phyloP scores from a whole-genome alignment of 2,888 invertebrate genomes.

The Argyresthia goedartella region DNA sequence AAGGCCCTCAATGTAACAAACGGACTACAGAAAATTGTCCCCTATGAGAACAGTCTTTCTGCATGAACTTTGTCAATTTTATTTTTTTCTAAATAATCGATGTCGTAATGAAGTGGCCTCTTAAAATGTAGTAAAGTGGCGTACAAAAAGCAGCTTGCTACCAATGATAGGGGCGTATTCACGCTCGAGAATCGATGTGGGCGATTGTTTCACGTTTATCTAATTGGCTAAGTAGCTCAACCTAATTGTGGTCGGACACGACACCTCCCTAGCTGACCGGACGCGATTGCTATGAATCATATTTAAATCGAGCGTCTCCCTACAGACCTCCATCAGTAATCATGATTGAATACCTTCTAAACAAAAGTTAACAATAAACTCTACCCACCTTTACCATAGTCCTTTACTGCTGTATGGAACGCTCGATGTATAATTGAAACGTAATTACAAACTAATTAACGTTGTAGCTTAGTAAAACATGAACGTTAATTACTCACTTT shows the following conservation, averaged over 20 bases:
- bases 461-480: too few relatives aligned
- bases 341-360: neutral
- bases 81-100: conserved; percentile 45
- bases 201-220: conserved; percentile 54
- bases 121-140: conserved; percentile 63
- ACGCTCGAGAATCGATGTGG: conserved; percentile 33
- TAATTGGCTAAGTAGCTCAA: conserved; percentile 65
- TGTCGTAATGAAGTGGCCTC: conserved; percentile 50
- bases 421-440: neutral
- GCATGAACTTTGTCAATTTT: conserved; percentile 28
- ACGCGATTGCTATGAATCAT: neutral
- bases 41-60: conserved; percentile 39
- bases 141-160: conserved; percentile 45
- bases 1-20: conserved; percentile 35
- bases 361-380: neutral
- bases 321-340: neutral
- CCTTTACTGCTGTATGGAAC: too few relatives aligned
- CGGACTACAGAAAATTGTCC: conserved; percentile 57
- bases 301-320: neutral
- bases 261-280: conserved; percentile 19
- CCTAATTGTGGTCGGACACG: conserved; percentile 59
- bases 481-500: neutral
- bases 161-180: conserved; percentile 66
- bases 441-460: neutral
- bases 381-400: too few relatives aligned